Evolutionary conservation across 2,888 invertebrate species (phyloP).

Genomic region (Pandemis heparana): DNA sequence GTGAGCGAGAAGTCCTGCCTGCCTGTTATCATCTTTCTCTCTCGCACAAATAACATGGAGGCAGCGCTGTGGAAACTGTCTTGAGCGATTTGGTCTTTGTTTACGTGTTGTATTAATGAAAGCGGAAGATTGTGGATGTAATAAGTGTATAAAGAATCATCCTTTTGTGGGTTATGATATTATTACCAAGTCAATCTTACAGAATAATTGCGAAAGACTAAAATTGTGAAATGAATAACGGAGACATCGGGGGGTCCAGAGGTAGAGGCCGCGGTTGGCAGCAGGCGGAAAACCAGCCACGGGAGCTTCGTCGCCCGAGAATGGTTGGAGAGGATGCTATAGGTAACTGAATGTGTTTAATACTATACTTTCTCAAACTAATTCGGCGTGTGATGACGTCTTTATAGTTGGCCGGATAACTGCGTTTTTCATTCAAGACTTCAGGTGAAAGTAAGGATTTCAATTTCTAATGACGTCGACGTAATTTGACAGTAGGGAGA

Average conservation of each 20-base stretch:
- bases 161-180: slow-evolving; percentile 70
- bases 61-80: slow-evolving; percentile 68
- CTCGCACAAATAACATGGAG: slow-evolving; percentile 75
- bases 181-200: slow-evolving; percentile 57
- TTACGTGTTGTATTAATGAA: slow-evolving; percentile 79
- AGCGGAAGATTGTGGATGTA: slow-evolving; percentile 39
- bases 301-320: slow-evolving; percentile 79
- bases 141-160: slow-evolving; percentile 40
- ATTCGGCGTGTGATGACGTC: slow-evolving; percentile 60
- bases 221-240: slow-evolving; percentile 81
- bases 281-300: slow-evolving; percentile 77
- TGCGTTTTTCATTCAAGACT: slow-evolving; percentile 69
- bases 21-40: slow-evolving; percentile 43
- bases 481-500: slow-evolving; percentile 67
- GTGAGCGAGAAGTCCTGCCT: slow-evolving; percentile 11
- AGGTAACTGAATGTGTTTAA: slow-evolving; percentile 60
- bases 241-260: slow-evolving; percentile 80
- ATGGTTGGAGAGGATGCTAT: slow-evolving; percentile 68
- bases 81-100: slow-evolving; percentile 78
- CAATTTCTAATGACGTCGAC: slow-evolving; percentile 79
- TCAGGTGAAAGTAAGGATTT: slow-evolving; percentile 82
- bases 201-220: slow-evolving; percentile 54
- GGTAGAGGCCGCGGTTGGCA: slow-evolving; percentile 83
- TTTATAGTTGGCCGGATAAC: slow-evolving; percentile 64
- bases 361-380: slow-evolving; percentile 58